Evolutionary conservation across 1,140 invertebrate genomes (phyloP).

Genomic region (Plectrocnemia conspersa): DNA sequence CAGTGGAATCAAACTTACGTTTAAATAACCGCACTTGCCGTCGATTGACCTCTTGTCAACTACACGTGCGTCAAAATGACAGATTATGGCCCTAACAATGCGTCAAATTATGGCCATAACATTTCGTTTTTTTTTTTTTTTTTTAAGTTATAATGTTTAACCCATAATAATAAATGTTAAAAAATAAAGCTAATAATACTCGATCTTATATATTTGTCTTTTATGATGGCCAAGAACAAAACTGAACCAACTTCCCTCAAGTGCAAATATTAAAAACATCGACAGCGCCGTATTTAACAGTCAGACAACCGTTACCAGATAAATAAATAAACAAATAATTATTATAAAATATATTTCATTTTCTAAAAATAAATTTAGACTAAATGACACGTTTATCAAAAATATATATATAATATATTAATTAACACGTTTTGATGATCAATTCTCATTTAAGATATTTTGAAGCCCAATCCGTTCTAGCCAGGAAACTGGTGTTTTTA

Average conservation of each 20-base stretch:
- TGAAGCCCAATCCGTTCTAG: conserved; percentile 32
- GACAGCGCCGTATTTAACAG: too few species aligned
- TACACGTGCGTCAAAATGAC: background rate
- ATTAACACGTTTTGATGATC: background rate
- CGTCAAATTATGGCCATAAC: too few species aligned
- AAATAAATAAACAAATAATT: background rate
- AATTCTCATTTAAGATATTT: conserved; percentile 32
- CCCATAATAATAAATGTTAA: too few species aligned
- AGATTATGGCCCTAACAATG: too few species aligned
- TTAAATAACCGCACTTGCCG: conserved; percentile 4
- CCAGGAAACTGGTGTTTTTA: conserved; percentile 28
- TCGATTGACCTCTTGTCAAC: too few species aligned
- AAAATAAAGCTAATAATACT: too few species aligned
- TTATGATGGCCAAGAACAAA: too few species aligned
- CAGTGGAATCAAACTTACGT: background rate
- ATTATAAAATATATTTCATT: background rate
- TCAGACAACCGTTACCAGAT: background rate
- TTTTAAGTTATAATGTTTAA: too few species aligned
- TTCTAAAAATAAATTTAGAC: conserved; percentile 1
- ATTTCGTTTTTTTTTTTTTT: too few species aligned
- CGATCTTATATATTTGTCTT: too few species aligned
- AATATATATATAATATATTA: conserved; percentile 8
- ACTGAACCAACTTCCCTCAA: too few species aligned
- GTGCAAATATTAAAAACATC: too few species aligned
- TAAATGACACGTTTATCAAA: conserved; percentile 9